These are phyloP conservation scores for Nomada flava DNA, from an alignment of 2,888 invertebrate species.

Conservation along the genomic window DNA sequence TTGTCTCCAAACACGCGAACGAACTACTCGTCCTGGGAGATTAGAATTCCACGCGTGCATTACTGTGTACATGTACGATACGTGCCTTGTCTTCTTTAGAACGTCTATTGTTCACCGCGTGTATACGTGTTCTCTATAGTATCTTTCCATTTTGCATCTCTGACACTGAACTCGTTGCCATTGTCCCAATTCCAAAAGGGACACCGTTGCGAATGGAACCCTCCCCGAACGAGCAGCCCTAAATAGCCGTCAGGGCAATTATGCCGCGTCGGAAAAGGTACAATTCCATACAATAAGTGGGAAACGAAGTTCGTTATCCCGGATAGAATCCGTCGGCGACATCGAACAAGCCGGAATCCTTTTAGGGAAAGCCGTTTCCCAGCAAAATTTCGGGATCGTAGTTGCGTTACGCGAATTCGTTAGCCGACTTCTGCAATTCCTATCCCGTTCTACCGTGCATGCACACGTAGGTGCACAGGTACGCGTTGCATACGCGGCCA, in stretches of 20 bases:
- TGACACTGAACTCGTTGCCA: not conserved
- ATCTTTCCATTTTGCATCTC: too few relatives aligned
- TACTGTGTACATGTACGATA: too few relatives aligned
- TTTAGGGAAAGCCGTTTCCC: not conserved
- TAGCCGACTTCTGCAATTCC: not conserved
- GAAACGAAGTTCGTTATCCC: constrained; percentile 32
- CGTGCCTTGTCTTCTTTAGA: too few relatives aligned
- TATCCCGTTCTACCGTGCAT: not conserved
- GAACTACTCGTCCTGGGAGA: too few relatives aligned
- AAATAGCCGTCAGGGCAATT: constrained; percentile 19
- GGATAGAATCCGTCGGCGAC: constrained; percentile 6
- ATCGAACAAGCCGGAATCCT: constrained; percentile 7
- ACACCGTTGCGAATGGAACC: not conserved
- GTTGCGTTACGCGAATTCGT: constrained; percentile 40
- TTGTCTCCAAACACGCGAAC: too few relatives aligned
- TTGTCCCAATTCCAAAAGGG: not conserved
- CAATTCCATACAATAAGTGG: constrained; percentile 31
- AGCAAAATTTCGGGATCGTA: constrained; percentile 8
- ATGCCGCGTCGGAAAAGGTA: not conserved
- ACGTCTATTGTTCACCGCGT: too few relatives aligned
- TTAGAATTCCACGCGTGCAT: too few relatives aligned
- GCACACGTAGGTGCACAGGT: not conserved
- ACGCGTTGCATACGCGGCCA: not conserved
- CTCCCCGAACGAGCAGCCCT: not conserved
- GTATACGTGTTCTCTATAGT: too few relatives aligned